Evolutionary conservation across 2,888 invertebrate genomes (phyloP).

Genomic region (Drosophila cyrtoloma): DNA sequence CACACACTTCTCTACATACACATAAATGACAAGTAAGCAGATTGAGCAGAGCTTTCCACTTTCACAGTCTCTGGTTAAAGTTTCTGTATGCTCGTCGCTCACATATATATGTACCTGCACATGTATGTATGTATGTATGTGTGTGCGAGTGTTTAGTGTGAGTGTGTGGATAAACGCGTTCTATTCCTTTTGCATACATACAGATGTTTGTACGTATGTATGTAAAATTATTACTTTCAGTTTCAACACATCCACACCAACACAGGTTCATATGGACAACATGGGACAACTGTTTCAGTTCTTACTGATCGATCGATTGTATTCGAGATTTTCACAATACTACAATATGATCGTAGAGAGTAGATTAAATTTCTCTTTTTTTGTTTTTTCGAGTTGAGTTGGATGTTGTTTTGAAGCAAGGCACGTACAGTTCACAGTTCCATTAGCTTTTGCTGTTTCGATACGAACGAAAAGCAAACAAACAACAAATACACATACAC

Average conservation of each 20-base stretch:
- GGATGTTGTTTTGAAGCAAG: conserved; percentile 57
- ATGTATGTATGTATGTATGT: conserved; percentile 8
- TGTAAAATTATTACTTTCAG: conserved; percentile 54
- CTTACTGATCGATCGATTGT: conserved; percentile 36
- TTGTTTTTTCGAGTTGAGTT: conserved; percentile 30
- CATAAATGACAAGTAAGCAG: conserved; percentile 17
- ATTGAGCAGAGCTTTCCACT: conserved; percentile 60
- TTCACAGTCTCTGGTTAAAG: conserved; percentile 56
- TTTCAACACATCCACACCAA: conserved; percentile 61
- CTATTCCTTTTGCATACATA: conserved; percentile 48
- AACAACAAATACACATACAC: conserved; percentile 50
- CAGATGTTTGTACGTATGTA: conserved; percentile 15
- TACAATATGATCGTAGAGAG: conserved; percentile 33
- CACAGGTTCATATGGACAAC: conserved; percentile 34
- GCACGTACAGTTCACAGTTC: conserved; percentile 70
- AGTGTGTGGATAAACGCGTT: conserved; percentile 43
- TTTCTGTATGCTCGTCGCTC: conserved; percentile 33
- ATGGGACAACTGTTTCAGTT: conserved; percentile 44
- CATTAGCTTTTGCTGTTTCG: conserved; percentile 65
- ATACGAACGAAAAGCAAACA: conserved; percentile 60
- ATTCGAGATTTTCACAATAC: conserved; percentile 22
- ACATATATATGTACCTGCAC: conserved; percentile 17
- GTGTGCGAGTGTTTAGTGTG: conserved; percentile 25
- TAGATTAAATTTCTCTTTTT: conserved; percentile 50
- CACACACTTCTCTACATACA: neutral